Conservation (phyloP, 2,113 vertebrate species). For the Isurus oxyrinchus region DNA sequence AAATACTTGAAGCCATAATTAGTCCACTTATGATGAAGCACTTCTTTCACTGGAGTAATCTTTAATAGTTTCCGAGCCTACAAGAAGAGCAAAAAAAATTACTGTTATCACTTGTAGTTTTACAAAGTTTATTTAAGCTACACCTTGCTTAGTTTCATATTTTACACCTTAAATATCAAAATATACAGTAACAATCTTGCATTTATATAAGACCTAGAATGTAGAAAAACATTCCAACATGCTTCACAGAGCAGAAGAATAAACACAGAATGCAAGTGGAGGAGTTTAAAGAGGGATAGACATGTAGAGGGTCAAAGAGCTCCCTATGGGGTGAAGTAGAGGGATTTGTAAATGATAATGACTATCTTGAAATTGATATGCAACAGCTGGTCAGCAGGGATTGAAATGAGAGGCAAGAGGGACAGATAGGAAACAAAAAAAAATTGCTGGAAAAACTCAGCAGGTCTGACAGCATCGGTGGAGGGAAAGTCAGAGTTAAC, state of each 20-base stretch:
- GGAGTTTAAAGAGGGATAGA: neutral
- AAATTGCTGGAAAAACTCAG: too few species aligned
- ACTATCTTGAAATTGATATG: neutral
- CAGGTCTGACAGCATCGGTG: too few species aligned
- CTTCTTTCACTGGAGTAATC: constrained; percentile 41
- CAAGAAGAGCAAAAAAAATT: neutral
- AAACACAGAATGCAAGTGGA: neutral
- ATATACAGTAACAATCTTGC: neutral
- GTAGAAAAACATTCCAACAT: neutral
- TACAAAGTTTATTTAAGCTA: too few species aligned
- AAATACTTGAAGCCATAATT: constrained; percentile 42
- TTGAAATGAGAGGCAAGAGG: neutral
- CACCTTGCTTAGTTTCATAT: too few species aligned
- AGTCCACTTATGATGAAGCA: constrained; percentile 42
- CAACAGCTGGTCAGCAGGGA: neutral
- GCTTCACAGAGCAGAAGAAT: neutral
- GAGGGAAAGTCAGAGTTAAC: too few species aligned
- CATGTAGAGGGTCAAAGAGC: neutral
- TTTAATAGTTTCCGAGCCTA: constrained; percentile 40
- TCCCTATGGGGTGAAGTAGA: neutral
- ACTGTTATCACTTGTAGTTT: neutral
- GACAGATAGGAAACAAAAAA: too few species aligned
- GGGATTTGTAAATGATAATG: neutral
- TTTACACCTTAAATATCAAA: neutral
- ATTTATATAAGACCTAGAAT: neutral